Evolutionary conservation across 1,140 invertebrate genomes (phyloP).

Genomic region (Drosophila jambulina): DNA sequence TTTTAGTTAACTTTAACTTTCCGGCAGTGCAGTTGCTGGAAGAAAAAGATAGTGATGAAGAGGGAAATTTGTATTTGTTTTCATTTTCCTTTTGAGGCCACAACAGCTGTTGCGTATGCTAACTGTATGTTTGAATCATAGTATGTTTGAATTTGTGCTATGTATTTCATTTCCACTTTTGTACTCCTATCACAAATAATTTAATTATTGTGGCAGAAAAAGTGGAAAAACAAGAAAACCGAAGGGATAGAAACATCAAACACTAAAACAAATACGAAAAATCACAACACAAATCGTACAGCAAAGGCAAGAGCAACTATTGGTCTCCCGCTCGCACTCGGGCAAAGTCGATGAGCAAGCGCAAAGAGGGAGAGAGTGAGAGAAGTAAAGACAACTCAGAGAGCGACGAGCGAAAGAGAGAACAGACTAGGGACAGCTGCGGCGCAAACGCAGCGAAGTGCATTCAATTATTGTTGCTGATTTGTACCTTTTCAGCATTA

Average conservation of each 20-base stretch:
- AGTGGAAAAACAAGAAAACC: background rate
- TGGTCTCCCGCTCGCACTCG: slow-evolving; percentile 30
- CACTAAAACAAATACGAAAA: slow-evolving; percentile 31
- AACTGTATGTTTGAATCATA: slow-evolving; percentile 1
- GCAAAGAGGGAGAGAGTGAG: slow-evolving; percentile 22
- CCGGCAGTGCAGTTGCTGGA: slow-evolving; percentile 13
- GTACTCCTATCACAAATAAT: background rate
- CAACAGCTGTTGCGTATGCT: slow-evolving; percentile 56
- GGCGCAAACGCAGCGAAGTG: slow-evolving; percentile 53
- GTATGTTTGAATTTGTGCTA: background rate
- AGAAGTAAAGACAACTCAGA: slow-evolving; percentile 1
- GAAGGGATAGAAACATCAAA: slow-evolving; percentile 10
- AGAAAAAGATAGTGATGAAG: slow-evolving; percentile 3
- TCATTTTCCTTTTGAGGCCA: slow-evolving; percentile 13
- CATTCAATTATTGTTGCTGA: slow-evolving; percentile 42
- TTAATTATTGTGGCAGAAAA: background rate
- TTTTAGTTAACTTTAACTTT: slow-evolving; percentile 15
- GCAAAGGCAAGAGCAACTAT: slow-evolving; percentile 16
- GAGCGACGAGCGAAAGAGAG: slow-evolving; percentile 12
- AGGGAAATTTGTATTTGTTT: slow-evolving; percentile 20
- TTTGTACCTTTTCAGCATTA: background rate
- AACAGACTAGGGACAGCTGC: slow-evolving; percentile 12
- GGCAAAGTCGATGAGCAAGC: slow-evolving; percentile 10
- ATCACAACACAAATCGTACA: slow-evolving; percentile 30
- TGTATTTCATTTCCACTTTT: background rate